Conservation (phyloP, 1,140 invertebrate genomes). For the Triops longicaudatus region DNA sequence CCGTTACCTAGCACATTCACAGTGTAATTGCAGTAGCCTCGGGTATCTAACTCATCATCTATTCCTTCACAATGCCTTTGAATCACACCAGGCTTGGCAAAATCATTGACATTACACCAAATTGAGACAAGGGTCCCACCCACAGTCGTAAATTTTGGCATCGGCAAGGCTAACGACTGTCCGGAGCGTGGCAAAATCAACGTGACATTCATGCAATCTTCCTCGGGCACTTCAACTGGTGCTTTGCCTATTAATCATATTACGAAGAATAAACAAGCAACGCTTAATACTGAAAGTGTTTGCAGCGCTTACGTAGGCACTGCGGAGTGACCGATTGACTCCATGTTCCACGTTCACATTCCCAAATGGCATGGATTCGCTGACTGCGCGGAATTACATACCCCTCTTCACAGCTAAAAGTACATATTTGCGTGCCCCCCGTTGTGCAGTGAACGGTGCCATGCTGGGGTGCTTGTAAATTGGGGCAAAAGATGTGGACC, state of each 20-base stretch:
- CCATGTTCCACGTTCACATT: neutral
- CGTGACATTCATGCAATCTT: slow-evolving; percentile 9
- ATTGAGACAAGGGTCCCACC: neutral
- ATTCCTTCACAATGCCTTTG: neutral
- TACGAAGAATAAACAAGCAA: neutral
- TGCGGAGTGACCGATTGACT: neutral
- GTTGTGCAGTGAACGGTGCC: neutral
- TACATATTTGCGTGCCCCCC: neutral
- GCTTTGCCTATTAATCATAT: neutral
- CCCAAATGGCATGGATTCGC: neutral
- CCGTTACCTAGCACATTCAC: neutral
- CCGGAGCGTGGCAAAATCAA: neutral
- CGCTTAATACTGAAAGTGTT: neutral
- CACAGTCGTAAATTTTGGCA: neutral
- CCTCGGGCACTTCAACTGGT: neutral
- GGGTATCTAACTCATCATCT: neutral
- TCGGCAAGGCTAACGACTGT: neutral
- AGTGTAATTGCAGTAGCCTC: neutral
- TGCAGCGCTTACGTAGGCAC: neutral
- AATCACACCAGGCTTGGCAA: neutral
- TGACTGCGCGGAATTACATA: slow-evolving; percentile 6
- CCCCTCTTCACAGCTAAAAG: neutral
- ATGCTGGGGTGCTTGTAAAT: neutral
- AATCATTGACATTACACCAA: neutral
- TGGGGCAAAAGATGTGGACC: neutral